A percentile compares a stretch with the other conserved stretches of the same genome.
These are phyloP conservation scores for Aepyceros melampus DNA, from an alignment of 2,113 vertebrate genomes.

Conservation along the genomic window DNA sequence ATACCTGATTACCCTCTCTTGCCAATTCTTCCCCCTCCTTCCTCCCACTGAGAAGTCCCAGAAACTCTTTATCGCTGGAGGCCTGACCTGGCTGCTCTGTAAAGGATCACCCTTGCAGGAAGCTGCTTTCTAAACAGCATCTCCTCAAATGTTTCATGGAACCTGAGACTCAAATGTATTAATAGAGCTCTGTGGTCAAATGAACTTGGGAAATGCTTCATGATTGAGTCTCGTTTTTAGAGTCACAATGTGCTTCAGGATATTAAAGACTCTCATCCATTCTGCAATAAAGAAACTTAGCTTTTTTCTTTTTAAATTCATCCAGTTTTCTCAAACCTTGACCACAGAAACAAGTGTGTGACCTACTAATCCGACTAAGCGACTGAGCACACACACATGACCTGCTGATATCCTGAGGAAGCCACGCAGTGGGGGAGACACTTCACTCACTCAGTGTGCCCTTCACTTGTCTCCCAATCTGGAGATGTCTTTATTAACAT, in stretches of 20 bases:
- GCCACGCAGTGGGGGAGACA: neutral
- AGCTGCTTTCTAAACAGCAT: neutral
- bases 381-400: neutral
- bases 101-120: neutral
- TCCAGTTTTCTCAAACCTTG: conserved; percentile 24
- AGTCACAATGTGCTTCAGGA: neutral
- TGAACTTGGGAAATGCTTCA: neutral
- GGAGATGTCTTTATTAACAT: conserved; percentile 24
- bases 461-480: neutral
- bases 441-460: neutral
- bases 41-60: neutral
- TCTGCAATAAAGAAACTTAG: neutral
- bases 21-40: neutral
- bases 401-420: neutral
- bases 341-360: neutral
- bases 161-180: neutral
- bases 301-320: neutral
- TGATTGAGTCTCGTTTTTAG: neutral
- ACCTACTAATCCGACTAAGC: neutral
- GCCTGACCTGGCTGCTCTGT: neutral
- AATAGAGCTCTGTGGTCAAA: neutral
- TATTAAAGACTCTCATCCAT: neutral
- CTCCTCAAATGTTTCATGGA: conserved; percentile 20
- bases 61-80: neutral
- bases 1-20: neutral